Evolutionary conservation across 2,888 invertebrate genomes (phyloP).

Genomic region (Auanema sp.): DNA sequence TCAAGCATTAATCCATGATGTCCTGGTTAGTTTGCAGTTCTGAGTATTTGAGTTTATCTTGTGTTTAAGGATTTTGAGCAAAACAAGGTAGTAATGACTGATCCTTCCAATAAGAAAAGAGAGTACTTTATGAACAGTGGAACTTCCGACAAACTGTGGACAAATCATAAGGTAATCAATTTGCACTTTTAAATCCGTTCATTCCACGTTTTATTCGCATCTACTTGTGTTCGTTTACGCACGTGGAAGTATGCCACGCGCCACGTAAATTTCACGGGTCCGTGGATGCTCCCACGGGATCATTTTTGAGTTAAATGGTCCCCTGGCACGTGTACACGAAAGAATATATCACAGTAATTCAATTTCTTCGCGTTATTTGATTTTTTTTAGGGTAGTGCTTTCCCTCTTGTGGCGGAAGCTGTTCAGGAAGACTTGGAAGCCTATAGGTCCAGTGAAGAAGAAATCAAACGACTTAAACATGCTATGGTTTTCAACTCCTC

Average conservation of each 20-base stretch:
- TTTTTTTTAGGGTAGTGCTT: conserved; percentile 66
- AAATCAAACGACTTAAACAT: conserved; percentile 89
- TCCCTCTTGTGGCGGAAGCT: conserved; percentile 85
- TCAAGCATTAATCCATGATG: conserved; percentile 95
- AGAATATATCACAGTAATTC: too few species aligned
- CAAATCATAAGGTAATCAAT: conserved; percentile 79
- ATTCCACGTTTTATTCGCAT: background rate
- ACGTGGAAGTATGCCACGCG: too few species aligned
- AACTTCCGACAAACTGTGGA: conserved; percentile 83
- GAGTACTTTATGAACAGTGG: conserved; percentile 81
- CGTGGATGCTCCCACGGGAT: too few species aligned
- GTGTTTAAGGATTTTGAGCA: conserved; percentile 76
- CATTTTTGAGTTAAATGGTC: too few species aligned
- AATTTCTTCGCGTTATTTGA: conserved; percentile 8
- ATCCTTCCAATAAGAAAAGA: conserved; percentile 75
- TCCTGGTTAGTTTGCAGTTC: conserved; percentile 69
- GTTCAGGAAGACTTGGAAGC: conserved; percentile 96
- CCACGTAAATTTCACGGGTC: too few species aligned
- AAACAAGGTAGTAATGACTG: conserved; percentile 80
- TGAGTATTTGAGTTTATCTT: background rate
- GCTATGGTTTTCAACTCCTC: conserved; percentile 75
- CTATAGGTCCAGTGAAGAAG: conserved; percentile 89
- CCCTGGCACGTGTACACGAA: too few species aligned
- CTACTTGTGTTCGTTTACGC: too few species aligned
- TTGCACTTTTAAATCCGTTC: background rate